Base-by-base conservation (phyloP, 2,888 invertebrate genomes). In the Matsumyia berberina region DNA sequence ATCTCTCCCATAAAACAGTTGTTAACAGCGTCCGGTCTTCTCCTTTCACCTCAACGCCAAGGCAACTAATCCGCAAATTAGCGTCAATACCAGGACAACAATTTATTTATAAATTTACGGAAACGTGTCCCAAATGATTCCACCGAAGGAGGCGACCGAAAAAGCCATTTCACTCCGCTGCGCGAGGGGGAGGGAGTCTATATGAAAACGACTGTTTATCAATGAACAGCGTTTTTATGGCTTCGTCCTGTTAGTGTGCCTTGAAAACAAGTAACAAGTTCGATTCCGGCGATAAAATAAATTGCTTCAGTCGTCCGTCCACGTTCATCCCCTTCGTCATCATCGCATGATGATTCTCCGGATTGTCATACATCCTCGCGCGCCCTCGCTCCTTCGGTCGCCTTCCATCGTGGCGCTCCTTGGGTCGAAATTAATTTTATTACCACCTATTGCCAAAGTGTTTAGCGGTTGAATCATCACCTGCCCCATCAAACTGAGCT, bases 211-310 rank as follows among this genome's bases (percentile, higher is more conserved):
- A 80, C 76, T 80, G 80, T 86, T 86, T 86, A 86, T 86, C 85
- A 86, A 76, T 80, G 76, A 86, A 86, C 85, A 80, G 80, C 81
- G 80, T 80, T 86, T 86, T 86, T 86, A 86, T 86, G 85, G 76
- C 80, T 80, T 86, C 76, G 85, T 86, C 85, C 80, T 86, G 85
- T 86, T 76, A 69, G 80, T 76, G 85, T 66, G 74, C 70, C 74
- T 80, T 64, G 85, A 31, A 79, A 72, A 80, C 74, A 85, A 70
- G 76, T 80, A 86, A 86, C 85, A 86, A 86, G 76, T 86, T 86
- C 81, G 85, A 86, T 80, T 70, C 80, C 39, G 85, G 74, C 70
- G 85, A 86, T 86, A 81, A 81, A 86, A 86, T 86, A 86, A 86
- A 86, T 86, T 86, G 85, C 80, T 64, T 44, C 69, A 51, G 73